Conservation (phyloP, 1,140 invertebrate genomes). For the Venturia canescens region DNA sequence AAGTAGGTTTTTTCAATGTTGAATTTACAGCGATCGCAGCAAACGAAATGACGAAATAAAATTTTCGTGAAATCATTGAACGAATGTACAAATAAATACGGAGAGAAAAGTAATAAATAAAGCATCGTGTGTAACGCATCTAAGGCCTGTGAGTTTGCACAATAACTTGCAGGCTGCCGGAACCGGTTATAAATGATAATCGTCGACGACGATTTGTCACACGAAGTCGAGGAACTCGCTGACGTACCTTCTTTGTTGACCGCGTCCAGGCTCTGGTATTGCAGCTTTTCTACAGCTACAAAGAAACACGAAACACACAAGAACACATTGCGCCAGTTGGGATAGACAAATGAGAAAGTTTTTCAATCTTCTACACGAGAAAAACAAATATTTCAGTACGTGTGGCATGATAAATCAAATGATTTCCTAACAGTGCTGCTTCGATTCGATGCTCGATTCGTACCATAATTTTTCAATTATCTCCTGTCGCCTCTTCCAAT, state of each 20-base stretch:
- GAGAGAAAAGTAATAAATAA: slow-evolving; percentile 28
- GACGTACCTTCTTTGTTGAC: slow-evolving; percentile 81
- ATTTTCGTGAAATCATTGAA: neutral
- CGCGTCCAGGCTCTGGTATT: slow-evolving; percentile 81
- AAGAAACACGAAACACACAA: slow-evolving; percentile 74
- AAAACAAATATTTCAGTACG: neutral
- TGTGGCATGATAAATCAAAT: neutral
- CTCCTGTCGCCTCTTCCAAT: no score
- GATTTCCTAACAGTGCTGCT: neutral
- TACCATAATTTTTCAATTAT: no score
- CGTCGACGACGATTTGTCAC: neutral
- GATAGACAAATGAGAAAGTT: neutral
- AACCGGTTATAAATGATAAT: neutral
- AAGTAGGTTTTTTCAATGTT: neutral
- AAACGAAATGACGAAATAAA: slow-evolving; percentile 29
- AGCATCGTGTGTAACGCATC: slow-evolving; percentile 29
- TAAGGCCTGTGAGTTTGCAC: neutral
- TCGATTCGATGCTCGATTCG: neutral
- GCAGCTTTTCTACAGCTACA: slow-evolving; percentile 79
- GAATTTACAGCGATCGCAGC: slow-evolving; percentile 8
- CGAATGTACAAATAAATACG: neutral
- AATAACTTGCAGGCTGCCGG: neutral
- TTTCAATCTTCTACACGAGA: neutral
- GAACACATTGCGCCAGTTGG: slow-evolving; percentile 52
- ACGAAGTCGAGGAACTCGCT: slow-evolving; percentile 33